Conservation (phyloP, 2,113 vertebrate species). For the Serinus canaria region DNA sequence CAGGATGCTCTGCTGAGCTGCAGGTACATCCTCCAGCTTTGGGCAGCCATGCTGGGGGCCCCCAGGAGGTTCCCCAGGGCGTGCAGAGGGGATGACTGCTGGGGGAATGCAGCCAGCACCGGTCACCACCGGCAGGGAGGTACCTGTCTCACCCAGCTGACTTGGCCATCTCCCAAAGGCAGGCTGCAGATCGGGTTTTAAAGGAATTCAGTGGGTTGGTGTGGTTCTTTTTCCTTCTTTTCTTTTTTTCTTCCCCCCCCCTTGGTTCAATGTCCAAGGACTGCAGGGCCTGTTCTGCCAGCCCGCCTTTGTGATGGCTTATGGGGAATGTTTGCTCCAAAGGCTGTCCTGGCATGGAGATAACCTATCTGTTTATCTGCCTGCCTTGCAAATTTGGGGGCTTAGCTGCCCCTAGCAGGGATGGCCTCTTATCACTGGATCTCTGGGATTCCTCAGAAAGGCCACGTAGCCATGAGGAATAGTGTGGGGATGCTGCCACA, state of each 20-base stretch:
- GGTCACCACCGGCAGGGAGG: not conserved
- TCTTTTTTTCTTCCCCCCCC: too few species aligned
- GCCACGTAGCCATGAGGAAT: not conserved
- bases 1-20: not conserved
- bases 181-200: not conserved
- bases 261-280: slow-evolving; percentile 54
- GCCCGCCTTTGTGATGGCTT: slow-evolving; percentile 37
- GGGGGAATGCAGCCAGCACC: fast-evolving
- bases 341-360: slow-evolving; percentile 33
- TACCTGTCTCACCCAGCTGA: slow-evolving; percentile 47
- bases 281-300: slow-evolving; percentile 46
- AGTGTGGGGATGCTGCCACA: not conserved
- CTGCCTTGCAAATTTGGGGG: not conserved
- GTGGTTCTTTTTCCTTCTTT: not conserved
- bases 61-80: not conserved
- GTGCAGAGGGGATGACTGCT: fast-evolving
- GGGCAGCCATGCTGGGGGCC: fast-evolving
- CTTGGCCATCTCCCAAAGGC: slow-evolving; percentile 30
- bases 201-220: slow-evolving; percentile 22
- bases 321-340: slow-evolving; percentile 51
- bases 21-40: not conserved
- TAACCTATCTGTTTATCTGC: slow-evolving; percentile 56
- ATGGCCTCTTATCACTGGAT: not conserved
- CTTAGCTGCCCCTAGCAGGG: not conserved
- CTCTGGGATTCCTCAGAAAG: not conserved